Evolutionary conservation across 2,888 invertebrate species (phyloP), one percentile per base, ranked within the genome.

Genomic region (Limenitis camilla): DNA sequence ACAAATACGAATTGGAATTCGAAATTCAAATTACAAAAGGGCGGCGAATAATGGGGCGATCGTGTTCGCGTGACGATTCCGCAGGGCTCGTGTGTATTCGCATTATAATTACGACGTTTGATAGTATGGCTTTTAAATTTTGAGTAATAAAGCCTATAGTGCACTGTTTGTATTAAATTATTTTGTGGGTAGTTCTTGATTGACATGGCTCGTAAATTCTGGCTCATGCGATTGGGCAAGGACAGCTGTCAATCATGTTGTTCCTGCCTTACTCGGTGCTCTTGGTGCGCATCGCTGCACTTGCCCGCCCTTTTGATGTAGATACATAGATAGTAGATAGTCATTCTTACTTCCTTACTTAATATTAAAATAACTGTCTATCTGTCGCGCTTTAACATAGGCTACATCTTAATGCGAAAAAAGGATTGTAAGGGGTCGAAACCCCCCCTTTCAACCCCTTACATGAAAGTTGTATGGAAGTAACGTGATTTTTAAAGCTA

Each of bases 201-300:
- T 92, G 93, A 93, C 92, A 90, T 90, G 89, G 88, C 91, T 91
- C 92, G 92, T 92, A 92, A 91, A 91, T 89, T 90, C 90, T 91
- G 90, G 86, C 89, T 86, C 89, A 90, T 89, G 91, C 90, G 90
- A 93, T 93, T 93, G 93, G 93, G 88, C 90, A 91, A 90, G 90
- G 89, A 89, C 90, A 80, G 89, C 91, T 93, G 93, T 93, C 93
- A 93, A 92, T 93, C 93, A 93, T 91, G 89, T 64, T 49, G 59
- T 58, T 54, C 52, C 11, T 66, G 67, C 71, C 66, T 69, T 88
- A 88, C 86, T 84, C 77, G 72, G 81, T 84, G 78, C 70, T 19
- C 19, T 1, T 19, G 19, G 19, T 19, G 19, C 71, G 76, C 77
- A 61, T 68, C 66, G 70, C 55, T 73, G 72, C 67, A 64, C 64